These are phyloP conservation scores for Plagodis pulveraria DNA, from an alignment of 2,888 invertebrate species.

Conservation along the genomic window DNA sequence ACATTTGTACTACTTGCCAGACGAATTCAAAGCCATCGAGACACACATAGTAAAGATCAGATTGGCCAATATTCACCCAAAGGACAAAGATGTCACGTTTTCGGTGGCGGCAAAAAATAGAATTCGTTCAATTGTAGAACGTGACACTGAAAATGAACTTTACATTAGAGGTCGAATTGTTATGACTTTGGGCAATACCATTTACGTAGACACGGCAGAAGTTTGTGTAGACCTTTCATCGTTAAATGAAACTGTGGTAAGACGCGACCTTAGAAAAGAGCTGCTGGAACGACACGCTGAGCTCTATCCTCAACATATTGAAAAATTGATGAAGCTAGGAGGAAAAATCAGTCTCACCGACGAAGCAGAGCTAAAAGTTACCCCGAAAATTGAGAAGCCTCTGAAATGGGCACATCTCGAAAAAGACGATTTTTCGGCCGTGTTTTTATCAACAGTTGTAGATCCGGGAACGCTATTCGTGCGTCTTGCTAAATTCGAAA, in stretches of 20 bases:
- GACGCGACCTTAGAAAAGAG: slow-evolving; percentile 80
- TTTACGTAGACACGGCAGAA: slow-evolving; percentile 88
- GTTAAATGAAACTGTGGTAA: slow-evolving; percentile 77
- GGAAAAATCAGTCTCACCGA: slow-evolving; percentile 40
- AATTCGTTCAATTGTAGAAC: slow-evolving; percentile 56
- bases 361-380: slow-evolving; percentile 35
- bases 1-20: slow-evolving; percentile 78
- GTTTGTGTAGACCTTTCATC: slow-evolving; percentile 81
- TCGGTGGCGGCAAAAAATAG: slow-evolving; percentile 60
- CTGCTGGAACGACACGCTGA: slow-evolving; percentile 73
- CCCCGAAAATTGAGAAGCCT: slow-evolving; percentile 30
- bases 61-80: slow-evolving; percentile 66
- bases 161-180: slow-evolving; percentile 76
- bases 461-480: slow-evolving; percentile 80
- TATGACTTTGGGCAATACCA: slow-evolving; percentile 84
- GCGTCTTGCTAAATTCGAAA: slow-evolving; percentile 73
- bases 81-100: slow-evolving; percentile 71
- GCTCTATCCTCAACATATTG: slow-evolving; percentile 76
- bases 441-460: slow-evolving; percentile 72
- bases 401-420: slow-evolving; percentile 80
- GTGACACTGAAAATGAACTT: slow-evolving; percentile 53
- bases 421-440: slow-evolving; percentile 57
- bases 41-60: slow-evolving; percentile 69
- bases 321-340: slow-evolving; percentile 75
- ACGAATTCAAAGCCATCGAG: slow-evolving; percentile 74